Conservation (phyloP, 2,797 vertebrate species). For the Parotocinclus haroldoi region DNA sequence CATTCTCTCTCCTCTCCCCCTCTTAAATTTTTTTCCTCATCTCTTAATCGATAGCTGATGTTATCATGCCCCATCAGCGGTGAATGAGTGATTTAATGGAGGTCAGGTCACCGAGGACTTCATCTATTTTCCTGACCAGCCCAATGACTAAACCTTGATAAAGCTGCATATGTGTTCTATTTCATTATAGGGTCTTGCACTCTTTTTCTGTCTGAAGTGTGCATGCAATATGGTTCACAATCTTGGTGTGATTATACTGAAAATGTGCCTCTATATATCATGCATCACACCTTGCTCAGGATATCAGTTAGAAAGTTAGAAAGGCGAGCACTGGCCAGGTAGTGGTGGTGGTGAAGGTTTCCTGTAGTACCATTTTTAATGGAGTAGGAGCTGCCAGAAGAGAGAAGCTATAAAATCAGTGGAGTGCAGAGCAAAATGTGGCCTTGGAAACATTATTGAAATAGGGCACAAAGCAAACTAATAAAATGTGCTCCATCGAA, state of each 20-base stretch:
- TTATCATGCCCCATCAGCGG: constrained; percentile 54
- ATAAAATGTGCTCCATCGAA: constrained; percentile 44
- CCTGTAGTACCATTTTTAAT: constrained; percentile 33
- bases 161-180: constrained; percentile 37
- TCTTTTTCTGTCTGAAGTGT: constrained; percentile 20
- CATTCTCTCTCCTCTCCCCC: constrained; percentile 14
- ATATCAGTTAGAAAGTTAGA: constrained; percentile 46
- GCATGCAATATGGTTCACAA: constrained; percentile 34
- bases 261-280: constrained; percentile 47
- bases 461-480: constrained; percentile 43
- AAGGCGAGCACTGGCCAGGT: constrained; percentile 39
- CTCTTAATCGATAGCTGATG: constrained; percentile 54
- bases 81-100: constrained; percentile 55
- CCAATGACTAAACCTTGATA: constrained; percentile 39
- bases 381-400: constrained; percentile 31
- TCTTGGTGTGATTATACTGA: constrained; percentile 42
- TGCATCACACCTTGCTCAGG: constrained; percentile 25
- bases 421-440: constrained; percentile 40
- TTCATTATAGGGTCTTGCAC: constrained; percentile 7
- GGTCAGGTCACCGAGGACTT: constrained; percentile 49
- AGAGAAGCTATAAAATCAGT: constrained; percentile 44
- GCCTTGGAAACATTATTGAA: constrained; percentile 42
- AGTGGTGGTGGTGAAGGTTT: constrained; percentile 31
- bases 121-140: constrained; percentile 45
- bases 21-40: constrained; percentile 25